Conservation (phyloP, 2,797 vertebrate genomes). For the Rousettus madagascariensis region DNA sequence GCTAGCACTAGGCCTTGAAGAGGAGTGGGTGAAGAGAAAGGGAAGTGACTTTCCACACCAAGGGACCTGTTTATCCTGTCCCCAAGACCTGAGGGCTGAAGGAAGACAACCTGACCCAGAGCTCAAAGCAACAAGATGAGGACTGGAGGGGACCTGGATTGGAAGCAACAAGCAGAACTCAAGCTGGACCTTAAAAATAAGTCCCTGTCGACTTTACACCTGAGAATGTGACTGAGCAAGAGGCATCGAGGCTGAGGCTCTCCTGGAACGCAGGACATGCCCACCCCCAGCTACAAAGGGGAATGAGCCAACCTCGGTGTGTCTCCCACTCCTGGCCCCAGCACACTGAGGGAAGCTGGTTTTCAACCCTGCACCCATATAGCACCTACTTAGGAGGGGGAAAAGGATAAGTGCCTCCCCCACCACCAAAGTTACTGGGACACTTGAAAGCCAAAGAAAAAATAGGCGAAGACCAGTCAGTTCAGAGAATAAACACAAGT, state of each 20-base stretch:
- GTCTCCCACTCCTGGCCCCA: fast-evolving
- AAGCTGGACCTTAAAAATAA: not conserved
- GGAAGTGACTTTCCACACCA: not conserved
- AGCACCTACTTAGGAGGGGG: not conserved
- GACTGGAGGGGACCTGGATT: not conserved
- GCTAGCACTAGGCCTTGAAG: not conserved
- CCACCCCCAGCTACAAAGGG: not conserved
- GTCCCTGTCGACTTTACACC: not conserved
- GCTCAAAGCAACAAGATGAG: not conserved
- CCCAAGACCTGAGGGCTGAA: not conserved
- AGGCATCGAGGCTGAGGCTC: fast-evolving
- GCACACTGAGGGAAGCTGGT: too few relatives aligned
- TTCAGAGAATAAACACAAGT: not conserved
- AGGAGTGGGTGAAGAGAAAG: not conserved
- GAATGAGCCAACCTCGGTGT: fast-evolving
- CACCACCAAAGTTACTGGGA: not conserved
- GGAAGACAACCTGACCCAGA: not conserved
- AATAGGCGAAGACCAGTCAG: not conserved
- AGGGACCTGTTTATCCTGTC: not conserved
- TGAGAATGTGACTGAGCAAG: not conserved
- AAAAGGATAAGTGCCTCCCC: not conserved
- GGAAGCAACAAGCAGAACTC: not conserved
- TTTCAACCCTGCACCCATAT: not conserved
- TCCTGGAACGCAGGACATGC: fast-evolving
- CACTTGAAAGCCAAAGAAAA: not conserved